Percentiles rank a stretch among this genome's conserved stretches.
These are phyloP conservation scores for Stenurella melanura DNA, from an alignment of 2,888 invertebrate species.

Conservation along the genomic window DNA sequence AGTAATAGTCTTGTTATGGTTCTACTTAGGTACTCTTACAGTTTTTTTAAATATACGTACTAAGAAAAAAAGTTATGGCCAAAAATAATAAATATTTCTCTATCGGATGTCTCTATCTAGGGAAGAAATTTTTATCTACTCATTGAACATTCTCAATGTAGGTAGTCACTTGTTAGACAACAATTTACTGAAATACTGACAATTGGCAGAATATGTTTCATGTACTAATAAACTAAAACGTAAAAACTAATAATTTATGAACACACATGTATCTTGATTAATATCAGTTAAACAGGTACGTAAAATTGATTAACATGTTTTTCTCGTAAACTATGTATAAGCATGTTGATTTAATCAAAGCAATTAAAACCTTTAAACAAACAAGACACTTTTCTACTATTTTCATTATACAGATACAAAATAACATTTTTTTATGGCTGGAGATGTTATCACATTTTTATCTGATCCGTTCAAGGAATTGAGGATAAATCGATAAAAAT, in stretches of 20 bases:
- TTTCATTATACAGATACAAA: slow-evolving; percentile 10
- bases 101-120: too few relatives aligned
- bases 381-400: slow-evolving; percentile 13
- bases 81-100: too few relatives aligned
- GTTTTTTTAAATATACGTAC: too few relatives aligned
- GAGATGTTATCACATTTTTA: slow-evolving; percentile 27
- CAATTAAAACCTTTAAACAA: slow-evolving; percentile 14
- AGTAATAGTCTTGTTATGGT: too few relatives aligned
- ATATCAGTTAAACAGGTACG: not conserved
- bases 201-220: too few relatives aligned
- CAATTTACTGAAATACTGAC: too few relatives aligned
- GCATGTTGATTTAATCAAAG: slow-evolving; percentile 9
- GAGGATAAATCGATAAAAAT: slow-evolving; percentile 16
- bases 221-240: too few relatives aligned
- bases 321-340: slow-evolving; percentile 9
- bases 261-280: not conserved
- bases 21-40: too few relatives aligned
- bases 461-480: slow-evolving; percentile 31
- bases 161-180: too few relatives aligned
- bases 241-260: not conserved
- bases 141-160: too few relatives aligned
- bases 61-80: too few relatives aligned
- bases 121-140: too few relatives aligned
- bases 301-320: slow-evolving; percentile 14
- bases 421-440: slow-evolving; percentile 26